These are phyloP conservation scores for Hypomesus transpacificus DNA, from an alignment of 2,113 vertebrate species.

Conservation along the genomic window DNA sequence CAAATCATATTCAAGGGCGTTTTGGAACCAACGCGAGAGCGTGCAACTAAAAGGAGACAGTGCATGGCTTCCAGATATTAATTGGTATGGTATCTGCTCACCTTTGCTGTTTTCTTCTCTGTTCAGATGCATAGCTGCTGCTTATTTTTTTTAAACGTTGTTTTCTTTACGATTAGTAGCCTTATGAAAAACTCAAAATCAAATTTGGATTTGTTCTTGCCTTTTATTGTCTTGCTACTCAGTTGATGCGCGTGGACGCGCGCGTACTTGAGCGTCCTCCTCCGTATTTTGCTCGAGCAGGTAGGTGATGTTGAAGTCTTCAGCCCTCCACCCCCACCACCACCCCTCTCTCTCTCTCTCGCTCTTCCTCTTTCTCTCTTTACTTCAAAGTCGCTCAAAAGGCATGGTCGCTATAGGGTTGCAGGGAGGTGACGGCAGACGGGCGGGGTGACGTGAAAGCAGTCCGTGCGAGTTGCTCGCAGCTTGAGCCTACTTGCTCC, in stretches of 20 bases:
- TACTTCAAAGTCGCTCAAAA: not conserved
- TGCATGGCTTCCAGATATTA: not conserved
- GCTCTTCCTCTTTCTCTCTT: constrained; percentile 22
- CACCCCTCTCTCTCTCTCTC: not conserved
- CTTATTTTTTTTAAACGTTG: constrained; percentile 35
- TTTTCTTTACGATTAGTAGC: constrained; percentile 42
- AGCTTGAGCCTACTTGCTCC: constrained; percentile 15
- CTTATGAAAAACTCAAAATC: constrained; percentile 58
- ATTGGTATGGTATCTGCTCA: constrained; percentile 44
- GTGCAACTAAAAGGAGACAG: constrained; percentile 40
- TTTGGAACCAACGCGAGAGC: constrained; percentile 56
- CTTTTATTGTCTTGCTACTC: constrained; percentile 52
- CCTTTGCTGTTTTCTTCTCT: constrained; percentile 74
- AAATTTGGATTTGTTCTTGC: constrained; percentile 39
- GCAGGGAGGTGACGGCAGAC: constrained; percentile 8
- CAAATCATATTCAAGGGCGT: constrained; percentile 67
- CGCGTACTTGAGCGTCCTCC: constrained; percentile 62
- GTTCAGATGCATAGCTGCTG: constrained; percentile 76
- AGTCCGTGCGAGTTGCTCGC: constrained; percentile 14
- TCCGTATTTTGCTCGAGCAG: constrained; percentile 40
- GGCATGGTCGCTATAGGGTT: not conserved
- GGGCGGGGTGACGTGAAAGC: constrained; percentile 5
- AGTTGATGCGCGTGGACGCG: constrained; percentile 58
- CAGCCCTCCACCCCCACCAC: not conserved
- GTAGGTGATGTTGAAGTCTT: constrained; percentile 26